Evolutionary conservation across 2,888 invertebrate species (phyloP), one percentile per base, ranked within the genome.

Genomic region (Actias luna): DNA sequence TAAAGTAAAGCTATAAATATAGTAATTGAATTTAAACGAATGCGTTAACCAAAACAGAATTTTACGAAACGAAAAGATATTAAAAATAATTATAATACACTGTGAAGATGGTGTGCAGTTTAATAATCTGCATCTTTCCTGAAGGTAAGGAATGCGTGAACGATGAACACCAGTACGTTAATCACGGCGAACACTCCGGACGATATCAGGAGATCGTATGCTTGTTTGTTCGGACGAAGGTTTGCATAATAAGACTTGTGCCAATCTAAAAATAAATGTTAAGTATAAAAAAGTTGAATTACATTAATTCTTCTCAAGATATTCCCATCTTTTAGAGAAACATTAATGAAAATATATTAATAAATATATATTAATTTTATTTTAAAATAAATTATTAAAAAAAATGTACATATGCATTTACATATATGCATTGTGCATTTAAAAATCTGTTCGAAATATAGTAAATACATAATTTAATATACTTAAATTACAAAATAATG

Each of bases 191-290:
- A 94, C 39, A 95, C 93, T 31, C 94, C 94, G 1, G 94, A 94
- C 1, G 94, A 93, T 66, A 95, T 93, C 74, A 96, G 89, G 84
- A 95, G 94, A 73, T 95, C 95, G 87, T 95, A 93, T 74, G 95
- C 94, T 75, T 94, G 93, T 77, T 95, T 95, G 79, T 94, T 94
- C 14, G 95, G 94, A 69, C 94, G 94, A 69, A 94, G 92, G 69
- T 90, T 90, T 16, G 85, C 82, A 75, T 92, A 92, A 77, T 92
- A 92, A 4, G 92, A 92, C 63, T 81, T 80, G 80, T 92, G 92
- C 92, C 92, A 92, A 65, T 92, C 92, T 92, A 58, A 58, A 35
- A 58, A 0, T 18, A 57, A 22, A 33, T 33, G 33, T 55, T 27
- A 55, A n/a, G 22, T 46, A 22, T 14, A 46, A 46, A 46, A 46